Base-by-base conservation (phyloP, 2,113 vertebrate species). In the Pampusana beccarii region DNA sequence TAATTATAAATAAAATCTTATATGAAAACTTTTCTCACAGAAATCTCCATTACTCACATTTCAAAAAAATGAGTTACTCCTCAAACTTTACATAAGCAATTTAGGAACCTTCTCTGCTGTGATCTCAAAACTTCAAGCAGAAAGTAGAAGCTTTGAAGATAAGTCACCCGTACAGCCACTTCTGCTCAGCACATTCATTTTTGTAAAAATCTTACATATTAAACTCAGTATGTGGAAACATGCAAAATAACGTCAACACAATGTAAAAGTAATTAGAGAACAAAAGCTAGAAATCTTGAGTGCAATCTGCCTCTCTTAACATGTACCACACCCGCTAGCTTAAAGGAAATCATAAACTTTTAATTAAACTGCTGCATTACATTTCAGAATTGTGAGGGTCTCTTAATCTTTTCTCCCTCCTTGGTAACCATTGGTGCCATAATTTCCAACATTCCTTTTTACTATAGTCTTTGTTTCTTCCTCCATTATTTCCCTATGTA, bases 111-210 rank as follows among this genome's bases (percentile, higher is more conserved):
- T 92, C 46, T 86, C 42, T 73, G 56, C 36, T 48, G 29, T 42
- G 8, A 80, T 77, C 40, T 66, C n/a, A 78, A 91, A 90, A 54
- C 50, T 78, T 86, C 13, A 80, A 21, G 31, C 8, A 56, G 26
- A 83, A 82, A 90, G n/a, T 7, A 78, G 50, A 82, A 95, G 42
- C 50, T 88, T 82, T 95, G 74, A 93, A 94, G 50, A 90, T 50
- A 83, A 85, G 65, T 71, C 3, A 85, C 33, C 36, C 79, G 56
- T 5, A 90, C 4, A 95, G 74, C 16, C 50, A 42, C 40, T 78
- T 92, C 46, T 78, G 51, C 75, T n/a, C 44, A 84, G 31, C 34
- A 83, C 15, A 71, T 44, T 90, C 6, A 57, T 77, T 88, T 84
- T 60, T 6, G 33, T 77, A 77, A 77, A 93, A 54, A 42, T 23